Base-by-base conservation (phyloP, 2,113 vertebrate species). In the Panthera leo region DNA sequence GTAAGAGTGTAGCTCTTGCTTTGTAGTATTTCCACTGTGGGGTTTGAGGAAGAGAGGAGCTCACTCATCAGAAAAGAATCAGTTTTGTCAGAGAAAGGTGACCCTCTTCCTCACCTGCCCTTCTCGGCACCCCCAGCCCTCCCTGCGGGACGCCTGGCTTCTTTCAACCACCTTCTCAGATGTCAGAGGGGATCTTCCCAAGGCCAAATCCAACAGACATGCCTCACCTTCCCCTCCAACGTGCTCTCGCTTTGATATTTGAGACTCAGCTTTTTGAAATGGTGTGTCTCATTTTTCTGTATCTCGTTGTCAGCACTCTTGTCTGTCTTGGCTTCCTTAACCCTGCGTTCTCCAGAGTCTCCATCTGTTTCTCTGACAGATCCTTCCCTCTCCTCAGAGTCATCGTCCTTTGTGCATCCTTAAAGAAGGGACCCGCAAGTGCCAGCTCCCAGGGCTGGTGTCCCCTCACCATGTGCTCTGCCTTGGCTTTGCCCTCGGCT, bases 221-320 rank as follows among this genome's bases (percentile, higher is more conserved):
- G 65, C 73, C 34, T 67, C 73, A 79, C 48, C 48, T 82, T 94
- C 48, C 63, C 51, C 58, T 95, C 67, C 76, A 76, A 51, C 4
- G 13, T 48, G 39, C 61, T 34, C 13, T 63, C 4, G 15, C 75
- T 87, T 95, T 98, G 93, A 92, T 92, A 96, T 92, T 53, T 80
- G 80, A 98, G 48, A 89, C 65, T 39, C 39, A 27, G 48, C 53
- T 65, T 71, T 70, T 68, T 75, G 61, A 87, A 93, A 92, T 31
- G 21, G 27, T 58, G 11, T 58, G 34, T 45, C 63, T 53, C 51
- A 12, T 5, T 25, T 96, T 82, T 34, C 10, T 19, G 9, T 27
- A 79, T 73, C 78, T 92, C 42, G 29, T 70, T 79, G 76, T 58
- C 55, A 51, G 85, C 67, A 31, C 5, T 78, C 45, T 78, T 36